Evolutionary conservation across 2,797 vertebrate genomes (phyloP).

Genomic region (Sciaenops ocellatus): DNA sequence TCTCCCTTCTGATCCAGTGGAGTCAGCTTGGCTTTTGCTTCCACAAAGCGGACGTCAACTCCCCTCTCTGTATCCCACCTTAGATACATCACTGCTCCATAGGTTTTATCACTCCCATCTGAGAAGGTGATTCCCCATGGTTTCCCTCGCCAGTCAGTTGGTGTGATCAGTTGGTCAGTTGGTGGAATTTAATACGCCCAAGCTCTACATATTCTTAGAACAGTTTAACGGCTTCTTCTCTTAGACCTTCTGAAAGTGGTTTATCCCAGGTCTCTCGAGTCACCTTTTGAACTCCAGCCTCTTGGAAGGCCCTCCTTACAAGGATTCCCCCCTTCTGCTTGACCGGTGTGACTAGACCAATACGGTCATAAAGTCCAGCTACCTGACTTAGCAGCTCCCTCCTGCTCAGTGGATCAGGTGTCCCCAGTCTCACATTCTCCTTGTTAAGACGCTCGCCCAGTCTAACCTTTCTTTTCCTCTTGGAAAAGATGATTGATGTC

Average conservation of each 20-base stretch:
- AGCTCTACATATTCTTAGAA: not conserved
- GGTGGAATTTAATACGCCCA: not conserved
- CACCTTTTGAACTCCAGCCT: not conserved
- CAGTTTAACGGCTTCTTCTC: not conserved
- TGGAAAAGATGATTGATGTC: too few relatives aligned
- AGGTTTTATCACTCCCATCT: not conserved
- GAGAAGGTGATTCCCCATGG: conserved; percentile 18
- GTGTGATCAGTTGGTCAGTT: too few relatives aligned
- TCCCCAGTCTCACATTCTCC: too few relatives aligned
- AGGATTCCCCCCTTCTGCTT: not conserved
- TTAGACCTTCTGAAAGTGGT: not conserved
- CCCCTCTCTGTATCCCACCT: not conserved
- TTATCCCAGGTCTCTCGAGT: not conserved
- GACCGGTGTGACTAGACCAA: not conserved
- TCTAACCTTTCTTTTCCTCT: too few relatives aligned
- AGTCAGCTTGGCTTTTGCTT: not conserved
- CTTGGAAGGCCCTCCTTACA: not conserved
- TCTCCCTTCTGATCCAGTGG: not conserved
- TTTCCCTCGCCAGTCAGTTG: not conserved
- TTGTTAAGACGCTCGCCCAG: too few relatives aligned
- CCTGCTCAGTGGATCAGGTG: too few relatives aligned
- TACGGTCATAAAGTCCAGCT: too few relatives aligned
- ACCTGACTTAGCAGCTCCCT: too few relatives aligned
- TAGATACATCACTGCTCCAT: not conserved
- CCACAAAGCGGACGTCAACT: not conserved